Percentiles rank a stretch among this genome's conserved stretches.
These are phyloP conservation scores for Chionoecetes opilio DNA, from an alignment of 1,140 invertebrate species.

Conservation along the genomic window DNA sequence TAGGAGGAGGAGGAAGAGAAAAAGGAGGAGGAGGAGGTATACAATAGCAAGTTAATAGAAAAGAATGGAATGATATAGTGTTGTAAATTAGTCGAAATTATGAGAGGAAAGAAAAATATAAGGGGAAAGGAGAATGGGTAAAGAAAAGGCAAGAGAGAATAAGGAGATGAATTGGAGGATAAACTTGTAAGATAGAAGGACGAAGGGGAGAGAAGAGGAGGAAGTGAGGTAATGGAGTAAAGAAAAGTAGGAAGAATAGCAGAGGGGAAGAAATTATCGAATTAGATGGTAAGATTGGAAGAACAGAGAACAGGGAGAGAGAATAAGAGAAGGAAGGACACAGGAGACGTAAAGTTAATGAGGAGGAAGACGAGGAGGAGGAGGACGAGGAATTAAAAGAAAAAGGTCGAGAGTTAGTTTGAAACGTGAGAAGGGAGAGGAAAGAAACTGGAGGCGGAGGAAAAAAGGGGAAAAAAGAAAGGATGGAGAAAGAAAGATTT, in stretches of 20 bases:
- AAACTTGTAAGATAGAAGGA: not conserved
- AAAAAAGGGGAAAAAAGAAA: not conserved
- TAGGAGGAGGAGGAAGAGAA: not conserved
- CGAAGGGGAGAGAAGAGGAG: not conserved
- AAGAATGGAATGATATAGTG: too few relatives aligned
- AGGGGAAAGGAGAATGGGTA: not conserved
- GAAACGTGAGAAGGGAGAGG: constrained; percentile 14
- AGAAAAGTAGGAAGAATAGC: not conserved
- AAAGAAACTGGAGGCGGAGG: not conserved
- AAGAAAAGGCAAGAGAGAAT: not conserved
- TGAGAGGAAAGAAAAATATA: too few relatives aligned
- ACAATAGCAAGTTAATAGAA: too few relatives aligned
- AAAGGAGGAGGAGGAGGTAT: too few relatives aligned
- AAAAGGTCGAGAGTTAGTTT: not conserved
- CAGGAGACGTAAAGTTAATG: not conserved
- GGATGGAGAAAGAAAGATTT: not conserved
- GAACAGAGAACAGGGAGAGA: not conserved
- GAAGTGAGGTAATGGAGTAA: not conserved
- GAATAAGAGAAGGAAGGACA: constrained; percentile 10
- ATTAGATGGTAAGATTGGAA: not conserved
- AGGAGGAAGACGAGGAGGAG: not conserved
- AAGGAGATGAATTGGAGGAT: not conserved
- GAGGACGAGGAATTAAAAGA: not conserved
- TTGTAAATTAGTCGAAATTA: too few relatives aligned
- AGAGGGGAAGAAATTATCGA: not conserved